phyloP scores from a whole-genome alignment of 2,888 invertebrate species.

The Axea sp. region DNA sequence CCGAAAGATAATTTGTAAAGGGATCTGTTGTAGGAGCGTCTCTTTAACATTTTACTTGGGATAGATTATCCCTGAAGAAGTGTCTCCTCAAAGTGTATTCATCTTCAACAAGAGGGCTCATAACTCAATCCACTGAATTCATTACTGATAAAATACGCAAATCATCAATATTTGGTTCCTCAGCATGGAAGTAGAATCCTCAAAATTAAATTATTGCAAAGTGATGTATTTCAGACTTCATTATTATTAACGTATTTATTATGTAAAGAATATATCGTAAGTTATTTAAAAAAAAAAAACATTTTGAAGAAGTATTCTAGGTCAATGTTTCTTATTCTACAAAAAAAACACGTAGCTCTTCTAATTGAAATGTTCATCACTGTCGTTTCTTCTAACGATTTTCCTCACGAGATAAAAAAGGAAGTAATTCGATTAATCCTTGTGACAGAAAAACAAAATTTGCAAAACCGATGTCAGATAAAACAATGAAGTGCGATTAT shows the following conservation, averaged over 20 bases:
- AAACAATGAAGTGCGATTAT: too few relatives aligned
- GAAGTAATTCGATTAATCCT: slow-evolving; percentile 38
- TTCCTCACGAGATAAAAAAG: slow-evolving; percentile 18
- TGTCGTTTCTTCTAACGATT: slow-evolving; percentile 31
- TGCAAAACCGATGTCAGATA: too few relatives aligned
- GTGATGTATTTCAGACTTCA: background rate
- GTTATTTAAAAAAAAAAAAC: slow-evolving; percentile 1
- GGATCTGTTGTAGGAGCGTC: slow-evolving; percentile 20
- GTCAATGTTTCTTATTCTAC: slow-evolving; percentile 6
- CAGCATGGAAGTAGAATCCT: slow-evolving; percentile 35
- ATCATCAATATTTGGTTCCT: slow-evolving; percentile 40
- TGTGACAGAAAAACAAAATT: slow-evolving; percentile 9
- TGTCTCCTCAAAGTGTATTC: slow-evolving; percentile 36
- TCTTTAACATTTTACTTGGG: slow-evolving; percentile 40
- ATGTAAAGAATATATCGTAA: too few relatives aligned
- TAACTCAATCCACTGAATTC: slow-evolving; percentile 52
- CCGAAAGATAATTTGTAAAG: slow-evolving; percentile 33
- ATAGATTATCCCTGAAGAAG: slow-evolving; percentile 45
- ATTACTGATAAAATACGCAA: slow-evolving; percentile 47
- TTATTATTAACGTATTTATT: too few relatives aligned
- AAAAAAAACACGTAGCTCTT: slow-evolving; percentile 1
- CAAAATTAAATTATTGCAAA: slow-evolving; percentile 31
- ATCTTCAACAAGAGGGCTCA: slow-evolving; percentile 26
- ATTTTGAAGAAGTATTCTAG: too few relatives aligned
- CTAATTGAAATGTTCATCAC: slow-evolving; percentile 50